Base-by-base conservation (phyloP, 1,140 invertebrate species). In the Papilio polyxenes region DNA sequence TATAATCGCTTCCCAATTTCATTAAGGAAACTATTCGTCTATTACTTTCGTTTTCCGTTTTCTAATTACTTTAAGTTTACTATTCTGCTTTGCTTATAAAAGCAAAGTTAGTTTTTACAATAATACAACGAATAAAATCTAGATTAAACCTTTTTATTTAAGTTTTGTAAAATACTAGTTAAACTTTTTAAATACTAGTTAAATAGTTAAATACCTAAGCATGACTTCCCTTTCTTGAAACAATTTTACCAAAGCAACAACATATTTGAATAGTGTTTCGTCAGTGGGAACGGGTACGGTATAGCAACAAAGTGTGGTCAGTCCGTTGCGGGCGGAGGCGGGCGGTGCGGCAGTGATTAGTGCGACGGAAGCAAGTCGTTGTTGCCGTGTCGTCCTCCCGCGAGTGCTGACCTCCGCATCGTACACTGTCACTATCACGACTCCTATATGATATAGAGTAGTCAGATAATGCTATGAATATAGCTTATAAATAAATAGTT, bases 281-380 rank as follows among this genome's bases (percentile, higher is more conserved):
- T 4, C 23, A 23, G 62, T 31, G 62, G 62, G 9, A 31, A 65
- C 62, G 13, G 11, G 15, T 6, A 31, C 13, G 40, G 40, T 44
- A 44, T 15, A 40, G 31, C 11, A 13, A 2, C 40, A 44, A 44
- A 44, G 40, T 44, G 40, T 72, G 13, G 20, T 65, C 20, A 65
- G 20, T 23, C 23, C 10, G 15, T 2, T 31, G 53, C 53, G 13
- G 53, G 13, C 53, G 15, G 53, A 17, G 65, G 65, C 23, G 10
- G 8, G 56, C 56, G 56, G n/a, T 17, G 62, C 31, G 31, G 23
- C 11, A 15, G 65, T 37, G 65, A 72, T 72, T 72, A 72, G 65
- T 40, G 31, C 31, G 65, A 13, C 65, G 65, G 65, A 72, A 72
- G 65, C 65, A 37, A 37, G 23, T 72, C 65, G 31, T 72, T 72